Evolutionary conservation across 2,888 invertebrate genomes (phyloP).

Genomic region (Drosophila macrospina): DNA sequence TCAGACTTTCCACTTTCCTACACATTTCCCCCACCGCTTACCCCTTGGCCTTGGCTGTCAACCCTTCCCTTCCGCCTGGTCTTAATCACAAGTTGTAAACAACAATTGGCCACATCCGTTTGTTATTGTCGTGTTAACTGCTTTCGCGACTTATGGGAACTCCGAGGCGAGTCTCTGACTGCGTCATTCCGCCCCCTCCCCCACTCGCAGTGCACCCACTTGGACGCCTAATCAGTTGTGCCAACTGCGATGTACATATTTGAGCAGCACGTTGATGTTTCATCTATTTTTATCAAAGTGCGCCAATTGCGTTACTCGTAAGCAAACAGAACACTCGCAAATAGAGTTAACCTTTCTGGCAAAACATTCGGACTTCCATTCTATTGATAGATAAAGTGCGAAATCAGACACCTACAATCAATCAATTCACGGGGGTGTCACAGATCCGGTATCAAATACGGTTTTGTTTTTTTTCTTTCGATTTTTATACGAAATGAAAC

Average conservation of each 20-base stretch:
- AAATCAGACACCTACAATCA: conserved; percentile 37
- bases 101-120: conserved; percentile 66
- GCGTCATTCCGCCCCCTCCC: neutral
- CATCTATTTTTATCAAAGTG: conserved; percentile 43
- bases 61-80: conserved; percentile 9
- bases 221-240: conserved; percentile 24
- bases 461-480: no score
- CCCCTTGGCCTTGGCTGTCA: no score
- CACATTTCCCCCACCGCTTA: conserved; percentile 12
- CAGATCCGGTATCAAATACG: conserved; percentile 23
- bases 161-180: conserved; percentile 5
- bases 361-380: conserved; percentile 25
- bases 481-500: no score
- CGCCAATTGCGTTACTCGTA: conserved; percentile 18
- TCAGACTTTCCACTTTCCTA: conserved; percentile 37
- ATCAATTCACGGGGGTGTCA: conserved; percentile 34
- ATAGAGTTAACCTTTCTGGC: conserved; percentile 46
- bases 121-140: conserved; percentile 31
- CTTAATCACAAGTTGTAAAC: conserved; percentile 63
- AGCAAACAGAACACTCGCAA: conserved; percentile 27
- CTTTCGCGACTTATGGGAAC: conserved; percentile 46
- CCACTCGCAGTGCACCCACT: no score
- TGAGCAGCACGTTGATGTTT: conserved; percentile 15
- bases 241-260: conserved; percentile 15
- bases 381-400: conserved; percentile 39